phyloP scores from a whole-genome alignment of 2,113 vertebrate species.

The Orthonyx spaldingii region DNA sequence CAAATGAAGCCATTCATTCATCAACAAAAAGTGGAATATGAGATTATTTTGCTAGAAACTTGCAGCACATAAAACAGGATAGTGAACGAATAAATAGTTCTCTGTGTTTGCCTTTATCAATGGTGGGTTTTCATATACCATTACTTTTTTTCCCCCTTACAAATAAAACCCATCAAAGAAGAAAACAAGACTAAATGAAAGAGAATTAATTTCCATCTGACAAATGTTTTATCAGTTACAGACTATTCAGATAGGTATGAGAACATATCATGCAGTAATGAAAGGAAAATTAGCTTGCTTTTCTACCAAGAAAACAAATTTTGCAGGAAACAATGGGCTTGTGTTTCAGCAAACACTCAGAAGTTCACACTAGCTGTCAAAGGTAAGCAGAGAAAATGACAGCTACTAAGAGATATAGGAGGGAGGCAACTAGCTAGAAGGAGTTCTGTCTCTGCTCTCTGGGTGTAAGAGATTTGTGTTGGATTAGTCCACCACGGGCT shows the following conservation, averaged over 20 bases:
- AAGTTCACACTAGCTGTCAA: not conserved
- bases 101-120: not conserved
- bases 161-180: not conserved
- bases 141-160: not conserved
- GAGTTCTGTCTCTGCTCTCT: not conserved
- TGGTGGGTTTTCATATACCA: fast-evolving
- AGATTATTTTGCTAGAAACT: not conserved
- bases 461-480: not conserved
- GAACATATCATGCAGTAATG: not conserved
- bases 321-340: not conserved
- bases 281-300: not conserved
- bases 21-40: not conserved
- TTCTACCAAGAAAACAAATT: not conserved
- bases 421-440: not conserved
- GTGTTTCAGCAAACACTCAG: not conserved
- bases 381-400: not conserved
- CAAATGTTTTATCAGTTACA: not conserved
- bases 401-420: not conserved
- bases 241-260: not conserved
- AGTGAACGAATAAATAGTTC: not conserved
- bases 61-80: not conserved
- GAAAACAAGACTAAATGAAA: not conserved
- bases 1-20: conserved; percentile 35
- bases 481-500: not conserved
- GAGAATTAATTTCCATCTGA: not conserved